Evolutionary conservation across 2,888 invertebrate species (phyloP).

Genomic region (Furcula furcula): DNA sequence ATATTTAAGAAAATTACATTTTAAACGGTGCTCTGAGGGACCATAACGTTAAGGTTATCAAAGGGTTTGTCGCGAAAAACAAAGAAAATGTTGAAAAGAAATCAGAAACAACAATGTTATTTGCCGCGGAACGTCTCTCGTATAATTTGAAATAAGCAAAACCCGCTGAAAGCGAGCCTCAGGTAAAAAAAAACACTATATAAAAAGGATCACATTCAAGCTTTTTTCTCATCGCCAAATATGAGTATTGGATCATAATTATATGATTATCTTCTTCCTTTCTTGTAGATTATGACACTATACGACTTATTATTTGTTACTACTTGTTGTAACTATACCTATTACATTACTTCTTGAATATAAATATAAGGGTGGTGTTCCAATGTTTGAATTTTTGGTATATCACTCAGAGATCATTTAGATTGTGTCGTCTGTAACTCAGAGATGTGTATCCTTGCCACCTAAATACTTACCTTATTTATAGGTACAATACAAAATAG

Average conservation of each 20-base stretch:
- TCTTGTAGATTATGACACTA: conserved; percentile 14
- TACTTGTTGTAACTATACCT: too few relatives aligned
- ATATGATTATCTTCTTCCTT: conserved; percentile 37
- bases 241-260: conserved; percentile 56
- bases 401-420: too few relatives aligned
- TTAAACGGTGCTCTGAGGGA: neutral
- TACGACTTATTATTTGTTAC: too few relatives aligned
- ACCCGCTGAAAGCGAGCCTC: conserved; percentile 31
- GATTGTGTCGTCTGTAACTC: too few relatives aligned
- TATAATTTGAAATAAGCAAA: conserved; percentile 47
- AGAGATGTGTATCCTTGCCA: too few relatives aligned
- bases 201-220: conserved; percentile 37
- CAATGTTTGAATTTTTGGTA: too few relatives aligned
- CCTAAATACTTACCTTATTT: too few relatives aligned
- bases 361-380: too few relatives aligned
- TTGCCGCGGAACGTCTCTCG: conserved; percentile 25
- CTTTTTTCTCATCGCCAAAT: conserved; percentile 28
- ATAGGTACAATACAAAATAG: too few relatives aligned
- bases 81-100: conserved; percentile 19
- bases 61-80: conserved; percentile 6
- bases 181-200: conserved; percentile 46
- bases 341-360: too few relatives aligned
- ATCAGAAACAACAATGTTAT: conserved; percentile 25
- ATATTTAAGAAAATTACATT: neutral
- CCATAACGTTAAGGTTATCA: neutral